Conservation (phyloP, 1,140 invertebrate species). For the Aphis craccivora region DNA sequence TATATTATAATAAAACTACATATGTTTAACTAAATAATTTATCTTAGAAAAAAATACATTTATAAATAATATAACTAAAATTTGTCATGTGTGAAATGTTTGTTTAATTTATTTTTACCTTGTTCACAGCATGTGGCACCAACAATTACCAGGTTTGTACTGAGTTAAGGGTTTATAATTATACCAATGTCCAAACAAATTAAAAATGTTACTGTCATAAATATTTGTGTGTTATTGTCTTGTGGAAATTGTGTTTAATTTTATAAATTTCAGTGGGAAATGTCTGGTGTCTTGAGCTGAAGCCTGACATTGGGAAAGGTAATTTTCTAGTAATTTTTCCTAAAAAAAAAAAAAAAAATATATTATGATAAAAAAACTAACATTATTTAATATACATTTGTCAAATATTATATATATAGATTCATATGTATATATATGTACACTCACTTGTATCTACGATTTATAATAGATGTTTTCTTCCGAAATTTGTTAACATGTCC, state of each 20-base stretch:
- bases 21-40: slow-evolving; percentile 54
- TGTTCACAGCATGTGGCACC: slow-evolving; percentile 45
- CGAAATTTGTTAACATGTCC: slow-evolving; percentile 48
- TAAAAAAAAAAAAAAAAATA: not conserved
- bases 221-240: slow-evolving; percentile 41
- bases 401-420: not conserved
- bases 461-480: slow-evolving; percentile 46
- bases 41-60: slow-evolving; percentile 56
- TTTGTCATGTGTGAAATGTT: slow-evolving; percentile 57
- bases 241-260: slow-evolving; percentile 55
- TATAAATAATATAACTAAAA: slow-evolving; percentile 58
- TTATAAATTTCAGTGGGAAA: slow-evolving; percentile 58
- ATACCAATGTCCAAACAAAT: slow-evolving; percentile 57
- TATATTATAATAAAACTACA: slow-evolving; percentile 56
- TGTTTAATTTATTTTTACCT: slow-evolving; percentile 58
- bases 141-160: slow-evolving; percentile 53
- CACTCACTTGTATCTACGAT: slow-evolving; percentile 18
- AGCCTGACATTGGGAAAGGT: slow-evolving; percentile 56
- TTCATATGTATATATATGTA: not conserved
- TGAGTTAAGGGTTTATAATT: slow-evolving; percentile 47
- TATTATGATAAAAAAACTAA: slow-evolving; percentile 26
- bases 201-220: slow-evolving; percentile 47
- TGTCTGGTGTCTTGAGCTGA: slow-evolving; percentile 53
- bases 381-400: slow-evolving; percentile 27
- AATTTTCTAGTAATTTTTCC: slow-evolving; percentile 29